Base-by-base conservation (phyloP, 2,113 vertebrate genomes). In the Myxocyprinus asiaticus region DNA sequence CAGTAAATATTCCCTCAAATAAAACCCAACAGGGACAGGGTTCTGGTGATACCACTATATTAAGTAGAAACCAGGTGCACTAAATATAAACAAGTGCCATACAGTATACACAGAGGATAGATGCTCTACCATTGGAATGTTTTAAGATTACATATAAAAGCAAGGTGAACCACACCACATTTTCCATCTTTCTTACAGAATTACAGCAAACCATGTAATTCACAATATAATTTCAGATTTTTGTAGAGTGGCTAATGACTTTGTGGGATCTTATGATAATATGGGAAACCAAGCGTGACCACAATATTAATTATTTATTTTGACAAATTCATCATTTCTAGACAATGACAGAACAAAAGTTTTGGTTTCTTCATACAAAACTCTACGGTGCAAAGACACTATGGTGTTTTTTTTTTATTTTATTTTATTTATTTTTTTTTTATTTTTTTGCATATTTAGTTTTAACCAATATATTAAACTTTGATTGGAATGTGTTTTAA, bases 381-480 rank as follows among this genome's bases (percentile, higher is more conserved):
- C 7, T 77, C 15, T 51, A 43, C n/a, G 69, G 62, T 63, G 67
- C 44, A 4, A 42, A 22, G 47, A 78, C 51, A 56, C 6, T 76
- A 22, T 12, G 42, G 62, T 76, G 50, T n/a, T 7, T 4, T 15
- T 15, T 15, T 47, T n/a, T 4, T 47, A 9, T 1, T 9, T 59
- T 33, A 59, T n/a, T n/a, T n/a, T n/a, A n/a, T n/a, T n/a, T 76
- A 48, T n/a, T 6, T 4, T 15, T 15, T 15, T 47, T n/a, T 4
- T 47, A 5, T 2, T 9, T 59, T 33, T 10, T 47, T 79, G 64
- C 73, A 80, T 61, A 82, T 67, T 50, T 58, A 80, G 43, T 69
- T 67, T 50, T 58, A 80, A 33, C 69, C 75, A 62, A 88, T 87
- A 84, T 84, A 88, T 90, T 87, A 87, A 88, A 87, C 11, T 68